phyloP scores from a whole-genome alignment of 2,113 vertebrate genomes.

The Clarias macrocephalus region DNA sequence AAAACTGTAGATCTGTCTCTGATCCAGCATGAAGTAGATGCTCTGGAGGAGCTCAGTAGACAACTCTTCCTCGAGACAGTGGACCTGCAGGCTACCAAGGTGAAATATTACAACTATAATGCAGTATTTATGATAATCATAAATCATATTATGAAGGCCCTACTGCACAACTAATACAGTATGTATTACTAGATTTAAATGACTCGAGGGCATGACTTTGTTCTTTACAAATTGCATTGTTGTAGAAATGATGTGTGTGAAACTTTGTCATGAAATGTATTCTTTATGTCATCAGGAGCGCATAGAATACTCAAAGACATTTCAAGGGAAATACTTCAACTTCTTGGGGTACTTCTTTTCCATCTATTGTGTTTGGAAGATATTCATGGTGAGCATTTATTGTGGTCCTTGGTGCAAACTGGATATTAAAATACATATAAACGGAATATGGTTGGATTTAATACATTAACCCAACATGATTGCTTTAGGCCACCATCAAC shows the following conservation, averaged over 20 bases:
- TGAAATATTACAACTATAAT: slow-evolving; percentile 53
- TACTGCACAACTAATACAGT: background rate
- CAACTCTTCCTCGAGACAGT: slow-evolving; percentile 98
- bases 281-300: slow-evolving; percentile 78
- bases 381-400: slow-evolving; percentile 88
- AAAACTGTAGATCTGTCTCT: slow-evolving; percentile 83
- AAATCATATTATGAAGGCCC: background rate
- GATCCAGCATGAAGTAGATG: slow-evolving; percentile 97
- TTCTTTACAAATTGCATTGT: background rate
- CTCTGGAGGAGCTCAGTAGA: slow-evolving; percentile 92
- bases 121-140: no score
- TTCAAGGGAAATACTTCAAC: slow-evolving; percentile 98
- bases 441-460: background rate
- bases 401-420: background rate
- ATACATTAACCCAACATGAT: slow-evolving; percentile 33
- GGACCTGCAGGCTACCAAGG: slow-evolving; percentile 95
- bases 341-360: slow-evolving; percentile 98
- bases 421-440: background rate
- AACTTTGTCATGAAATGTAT: background rate
- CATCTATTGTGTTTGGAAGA: slow-evolving; percentile 99
- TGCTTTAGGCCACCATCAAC: slow-evolving; percentile 91
- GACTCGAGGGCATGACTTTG: background rate
- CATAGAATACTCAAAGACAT: slow-evolving; percentile 98
- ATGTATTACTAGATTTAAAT: no score
- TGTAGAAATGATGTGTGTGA: background rate